phyloP scores from a whole-genome alignment of 2,797 vertebrate genomes.

The Rachycentron canadum region DNA sequence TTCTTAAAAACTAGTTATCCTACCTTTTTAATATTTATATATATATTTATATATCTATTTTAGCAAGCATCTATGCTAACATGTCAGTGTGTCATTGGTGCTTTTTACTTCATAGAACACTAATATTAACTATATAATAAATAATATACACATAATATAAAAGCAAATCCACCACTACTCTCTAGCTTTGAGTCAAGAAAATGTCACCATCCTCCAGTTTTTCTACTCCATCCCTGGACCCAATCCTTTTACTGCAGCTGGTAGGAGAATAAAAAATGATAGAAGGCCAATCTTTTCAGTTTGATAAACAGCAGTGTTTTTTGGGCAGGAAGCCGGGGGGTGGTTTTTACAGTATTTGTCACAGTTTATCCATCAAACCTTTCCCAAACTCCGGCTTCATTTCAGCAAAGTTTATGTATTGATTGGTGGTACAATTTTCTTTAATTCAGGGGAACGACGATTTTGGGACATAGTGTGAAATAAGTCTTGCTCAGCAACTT shows the following conservation, averaged over 20 bases:
- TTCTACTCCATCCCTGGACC: conserved; percentile 25
- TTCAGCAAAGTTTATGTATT: conserved; percentile 29
- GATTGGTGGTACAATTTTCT: conserved; percentile 36
- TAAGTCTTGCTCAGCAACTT: conserved; percentile 47
- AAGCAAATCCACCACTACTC: conserved; percentile 24
- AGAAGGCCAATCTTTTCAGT: conserved; percentile 36
- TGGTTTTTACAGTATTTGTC: conserved; percentile 30
- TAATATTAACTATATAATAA: not conserved
- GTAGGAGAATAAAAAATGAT: conserved; percentile 50
- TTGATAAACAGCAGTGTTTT: conserved; percentile 56
- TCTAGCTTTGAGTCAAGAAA: conserved; percentile 21
- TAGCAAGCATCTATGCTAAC: not conserved
- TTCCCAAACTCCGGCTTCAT: conserved; percentile 23
- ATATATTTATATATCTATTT: not conserved
- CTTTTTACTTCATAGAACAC: conserved; percentile 4
- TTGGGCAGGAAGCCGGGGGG: conserved; percentile 8
- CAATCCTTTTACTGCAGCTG: conserved; percentile 37
- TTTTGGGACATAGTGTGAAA: conserved; percentile 20
- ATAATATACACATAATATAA: too few relatives aligned
- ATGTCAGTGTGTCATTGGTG: not conserved
- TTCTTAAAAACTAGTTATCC: not conserved
- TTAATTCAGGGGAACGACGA: conserved; percentile 38
- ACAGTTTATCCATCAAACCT: conserved; percentile 45
- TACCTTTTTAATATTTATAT: too few relatives aligned
- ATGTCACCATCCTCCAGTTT: conserved; percentile 28